These are phyloP conservation scores for Drosophila dives DNA, from an alignment of 2,888 invertebrate species.

Conservation along the genomic window DNA sequence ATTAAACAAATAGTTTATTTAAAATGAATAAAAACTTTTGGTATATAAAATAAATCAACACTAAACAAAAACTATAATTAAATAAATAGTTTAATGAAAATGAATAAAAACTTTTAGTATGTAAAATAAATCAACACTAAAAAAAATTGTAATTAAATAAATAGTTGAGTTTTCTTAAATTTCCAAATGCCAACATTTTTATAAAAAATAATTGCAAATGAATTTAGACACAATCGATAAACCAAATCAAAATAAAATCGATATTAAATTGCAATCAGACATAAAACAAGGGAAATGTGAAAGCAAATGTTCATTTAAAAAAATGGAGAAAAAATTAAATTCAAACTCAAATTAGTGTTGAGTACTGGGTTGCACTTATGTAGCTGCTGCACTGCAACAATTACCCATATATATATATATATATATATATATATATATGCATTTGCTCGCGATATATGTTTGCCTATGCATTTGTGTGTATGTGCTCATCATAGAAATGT, in stretches of 20 bases:
- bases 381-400: constrained; percentile 39
- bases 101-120: too few species aligned
- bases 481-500: constrained; percentile 52
- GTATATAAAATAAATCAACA: too few species aligned
- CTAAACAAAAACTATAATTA: too few species aligned
- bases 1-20: not conserved
- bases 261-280: not conserved
- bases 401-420: constrained; percentile 29
- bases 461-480: constrained; percentile 3
- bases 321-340: not conserved
- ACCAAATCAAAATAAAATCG: not conserved
- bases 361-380: constrained; percentile 15
- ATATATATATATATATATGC: not conserved
- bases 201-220: too few species aligned
- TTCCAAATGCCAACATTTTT: not conserved
- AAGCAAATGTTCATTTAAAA: constrained; percentile 32
- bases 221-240: not conserved
- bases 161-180: not conserved
- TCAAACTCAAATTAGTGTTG: constrained; percentile 23
- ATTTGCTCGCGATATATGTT: not conserved
- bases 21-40: too few species aligned
- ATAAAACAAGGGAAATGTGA: not conserved
- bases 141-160: not conserved
- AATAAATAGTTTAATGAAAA: too few species aligned
- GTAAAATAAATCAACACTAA: too few species aligned